Evolutionary conservation across 2,113 vertebrate genomes (phyloP), one percentile per base, ranked within the genome.

Genomic region (Phalacrocorax aristotelis): DNA sequence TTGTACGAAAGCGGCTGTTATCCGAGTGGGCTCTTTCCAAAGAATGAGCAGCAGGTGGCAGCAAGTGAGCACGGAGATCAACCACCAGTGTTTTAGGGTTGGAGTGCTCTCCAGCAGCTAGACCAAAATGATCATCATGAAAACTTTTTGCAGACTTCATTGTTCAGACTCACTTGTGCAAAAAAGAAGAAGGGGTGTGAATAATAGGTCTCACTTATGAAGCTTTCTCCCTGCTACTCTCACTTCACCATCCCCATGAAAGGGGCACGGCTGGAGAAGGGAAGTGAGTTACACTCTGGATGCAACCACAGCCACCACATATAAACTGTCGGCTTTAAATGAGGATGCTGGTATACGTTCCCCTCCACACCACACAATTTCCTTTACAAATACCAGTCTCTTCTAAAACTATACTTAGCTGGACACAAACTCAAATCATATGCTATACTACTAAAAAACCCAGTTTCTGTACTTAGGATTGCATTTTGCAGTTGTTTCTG

Each of bases 41-140:
- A 22, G 4, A 42, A 22, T 7, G 76, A 51, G 87, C 97, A 84
- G 87, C 20, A 80, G 94, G 82, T 81, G 96, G 96, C 97, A 95
- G 65, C 87, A 95, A 49, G 21, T 57, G 46, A 92, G 72, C 79
- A 68, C 0, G 0, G 60, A 89, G 42, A 49, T 49, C 32, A 3
- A 9, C 29, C 58, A 40, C 9, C 15, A 7, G 30, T 2, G 15
- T 11, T 44, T 76, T 26, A 27, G 55, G 3, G 6, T 19, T 30
- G 66, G 22, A 74, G 48, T 0, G 14, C 30, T n/a, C 40, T 52
- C 32, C 5, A 3, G 20, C 58, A 72, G 20, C 11, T 23, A 26
- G 7, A 81, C 8, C 25, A 38, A 80, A 96, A 55, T 0, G 0
- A 77, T 11, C 27, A 30, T 13, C 36, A 10, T 1, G 9, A 36